Evolutionary conservation across 92 coral and sea anemone species (phyloP).

Genomic region (Phenganax stokvisi): DNA sequence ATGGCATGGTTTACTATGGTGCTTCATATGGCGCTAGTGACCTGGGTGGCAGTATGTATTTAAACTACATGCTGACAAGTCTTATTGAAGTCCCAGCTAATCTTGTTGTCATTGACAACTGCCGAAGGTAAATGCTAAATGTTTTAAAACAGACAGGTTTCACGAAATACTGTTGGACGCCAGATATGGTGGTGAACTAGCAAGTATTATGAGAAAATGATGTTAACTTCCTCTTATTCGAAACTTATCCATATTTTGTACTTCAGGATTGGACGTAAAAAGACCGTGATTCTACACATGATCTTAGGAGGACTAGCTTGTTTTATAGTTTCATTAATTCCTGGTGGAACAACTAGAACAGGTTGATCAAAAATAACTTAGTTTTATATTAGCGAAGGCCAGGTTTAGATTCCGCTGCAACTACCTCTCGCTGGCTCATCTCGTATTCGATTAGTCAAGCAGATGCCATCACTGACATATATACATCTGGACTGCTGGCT

Average conservation of each 20-base stretch:
- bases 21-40: conserved; percentile 73
- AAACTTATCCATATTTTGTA: neutral
- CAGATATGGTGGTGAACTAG: neutral
- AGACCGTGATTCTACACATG: conserved; percentile 47
- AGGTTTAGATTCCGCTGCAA: neutral
- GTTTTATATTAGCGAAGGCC: neutral
- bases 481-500: no score
- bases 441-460: no score
- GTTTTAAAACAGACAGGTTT: neutral
- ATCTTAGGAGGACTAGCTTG: conserved; percentile 50
- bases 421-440: no score
- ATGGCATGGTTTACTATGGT: conserved; percentile 79
- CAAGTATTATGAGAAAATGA: neutral
- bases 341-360: conserved; percentile 53
- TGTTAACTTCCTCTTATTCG: neutral
- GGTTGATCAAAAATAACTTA: conserved; percentile 27
- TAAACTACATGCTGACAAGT: conserved; percentile 66
- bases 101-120: conserved; percentile 51
- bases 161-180: neutral
- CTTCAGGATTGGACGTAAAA: conserved; percentile 62
- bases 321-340: conserved; percentile 61
- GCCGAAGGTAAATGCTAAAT: conserved; percentile 52
- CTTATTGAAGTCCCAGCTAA: conserved; percentile 66
- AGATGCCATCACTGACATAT: no score
- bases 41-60: conserved; percentile 76